Evolutionary conservation across 1,140 invertebrate genomes (phyloP).

Genomic region (Zaprionus africanus): DNA sequence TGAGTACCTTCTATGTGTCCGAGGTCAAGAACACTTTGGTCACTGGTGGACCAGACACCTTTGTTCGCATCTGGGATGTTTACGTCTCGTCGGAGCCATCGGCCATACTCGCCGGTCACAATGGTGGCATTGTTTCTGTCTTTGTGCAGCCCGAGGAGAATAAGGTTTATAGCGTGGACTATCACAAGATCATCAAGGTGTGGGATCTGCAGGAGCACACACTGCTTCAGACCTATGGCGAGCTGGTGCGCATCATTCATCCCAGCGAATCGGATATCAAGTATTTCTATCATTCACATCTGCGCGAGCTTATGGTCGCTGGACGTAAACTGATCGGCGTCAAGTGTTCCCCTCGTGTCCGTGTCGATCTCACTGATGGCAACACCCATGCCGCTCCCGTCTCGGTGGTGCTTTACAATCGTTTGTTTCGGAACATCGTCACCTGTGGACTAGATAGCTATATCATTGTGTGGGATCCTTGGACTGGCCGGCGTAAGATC

Average conservation of each 20-base stretch:
- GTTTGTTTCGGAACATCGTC: slow-evolving; percentile 88
- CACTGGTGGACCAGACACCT: slow-evolving; percentile 90
- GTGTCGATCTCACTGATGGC: slow-evolving; percentile 88
- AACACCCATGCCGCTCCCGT: slow-evolving; percentile 88
- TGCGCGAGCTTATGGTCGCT: slow-evolving; percentile 87
- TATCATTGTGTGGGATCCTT: slow-evolving; percentile 90
- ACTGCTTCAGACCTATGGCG: slow-evolving; percentile 86
- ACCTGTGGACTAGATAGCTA: slow-evolving; percentile 89
- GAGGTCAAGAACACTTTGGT: slow-evolving; percentile 87
- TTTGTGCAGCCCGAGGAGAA: slow-evolving; percentile 89
- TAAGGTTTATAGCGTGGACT: slow-evolving; percentile 88
- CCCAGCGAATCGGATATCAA: slow-evolving; percentile 86
- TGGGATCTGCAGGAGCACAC: slow-evolving; percentile 87
- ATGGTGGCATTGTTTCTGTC: slow-evolving; percentile 88
- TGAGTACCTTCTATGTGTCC: slow-evolving; percentile 86
- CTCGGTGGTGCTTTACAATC: slow-evolving; percentile 88
- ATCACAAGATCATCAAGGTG: slow-evolving; percentile 89
- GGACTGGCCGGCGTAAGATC: slow-evolving; percentile 86
- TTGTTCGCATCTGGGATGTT: slow-evolving; percentile 90
- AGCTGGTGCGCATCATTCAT: slow-evolving; percentile 86
- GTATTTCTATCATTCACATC: slow-evolving; percentile 87
- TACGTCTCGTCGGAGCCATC: slow-evolving; percentile 88
- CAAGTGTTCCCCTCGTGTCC: slow-evolving; percentile 86
- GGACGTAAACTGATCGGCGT: slow-evolving; percentile 87
- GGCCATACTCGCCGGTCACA: slow-evolving; percentile 88